Percentiles rank a stretch among this genome's conserved stretches.
Evolutionary conservation across 2,797 vertebrate genomes (phyloP).

Genomic region (Percopsis omiscomaycus): DNA sequence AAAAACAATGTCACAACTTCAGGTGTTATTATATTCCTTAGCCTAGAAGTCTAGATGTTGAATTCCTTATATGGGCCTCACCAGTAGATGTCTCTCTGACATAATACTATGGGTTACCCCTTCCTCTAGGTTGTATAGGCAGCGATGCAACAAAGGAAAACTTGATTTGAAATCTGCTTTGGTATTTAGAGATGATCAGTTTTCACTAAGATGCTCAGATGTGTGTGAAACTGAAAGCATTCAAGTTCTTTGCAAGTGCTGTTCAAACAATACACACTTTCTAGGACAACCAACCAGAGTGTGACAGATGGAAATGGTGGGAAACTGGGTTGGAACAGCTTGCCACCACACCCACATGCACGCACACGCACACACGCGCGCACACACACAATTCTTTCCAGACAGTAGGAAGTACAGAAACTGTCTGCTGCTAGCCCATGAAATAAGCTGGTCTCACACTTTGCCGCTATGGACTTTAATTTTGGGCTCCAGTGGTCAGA

Average conservation of each 20-base stretch:
- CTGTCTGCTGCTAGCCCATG: constrained; percentile 71
- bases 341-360: constrained; percentile 23
- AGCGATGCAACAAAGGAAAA: too few relatives aligned
- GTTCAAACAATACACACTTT: constrained; percentile 44
- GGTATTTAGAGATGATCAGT: constrained; percentile 15
- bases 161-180: too few relatives aligned
- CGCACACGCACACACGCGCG: not conserved
- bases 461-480: constrained; percentile 73
- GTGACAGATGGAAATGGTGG: constrained; percentile 63
- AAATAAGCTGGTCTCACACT: constrained; percentile 73
- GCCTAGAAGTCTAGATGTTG: too few relatives aligned
- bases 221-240: constrained; percentile 55
- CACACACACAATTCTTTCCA: constrained; percentile 21
- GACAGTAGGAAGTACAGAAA: constrained; percentile 62
- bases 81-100: too few relatives aligned
- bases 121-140: too few relatives aligned
- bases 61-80: too few relatives aligned
- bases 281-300: constrained; percentile 43
- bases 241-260: constrained; percentile 38
- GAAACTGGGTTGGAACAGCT: constrained; percentile 47
- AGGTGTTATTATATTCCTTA: too few relatives aligned
- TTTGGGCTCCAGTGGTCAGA: constrained; percentile 72
- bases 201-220: constrained; percentile 37
- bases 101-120: too few relatives aligned
- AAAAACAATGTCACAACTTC: too few relatives aligned